Conservation (phyloP, 1,140 invertebrate genomes). For the Drosophila takahashii region DNA sequence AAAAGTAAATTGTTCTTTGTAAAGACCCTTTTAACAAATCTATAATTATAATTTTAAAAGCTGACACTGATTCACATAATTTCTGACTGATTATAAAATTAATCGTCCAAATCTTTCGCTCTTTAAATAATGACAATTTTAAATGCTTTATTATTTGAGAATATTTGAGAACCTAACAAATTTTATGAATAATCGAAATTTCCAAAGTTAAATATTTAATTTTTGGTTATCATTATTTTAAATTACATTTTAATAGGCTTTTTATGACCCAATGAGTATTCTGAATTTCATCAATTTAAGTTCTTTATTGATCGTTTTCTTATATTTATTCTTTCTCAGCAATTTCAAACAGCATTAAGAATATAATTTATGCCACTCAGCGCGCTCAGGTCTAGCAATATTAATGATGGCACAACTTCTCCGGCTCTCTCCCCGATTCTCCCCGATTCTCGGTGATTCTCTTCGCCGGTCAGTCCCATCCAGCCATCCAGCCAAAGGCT, state of each 20-base stretch:
- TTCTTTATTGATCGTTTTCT: constrained; percentile 21
- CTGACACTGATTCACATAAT: too few species aligned
- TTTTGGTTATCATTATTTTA: background rate
- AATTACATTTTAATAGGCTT: constrained; percentile 18
- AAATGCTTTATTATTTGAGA: too few species aligned
- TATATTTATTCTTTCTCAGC: constrained; percentile 48
- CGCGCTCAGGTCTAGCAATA: constrained; percentile 59
- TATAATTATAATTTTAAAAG: too few species aligned
- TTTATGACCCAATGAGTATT: constrained; percentile 47
- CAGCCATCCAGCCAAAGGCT: constrained; percentile 55
- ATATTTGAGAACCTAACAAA: too few species aligned
- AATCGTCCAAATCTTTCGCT: too few species aligned
- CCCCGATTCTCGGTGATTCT: constrained; percentile 10
- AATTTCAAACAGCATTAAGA: constrained; percentile 76
- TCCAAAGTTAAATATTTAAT: too few species aligned
- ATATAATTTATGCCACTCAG: constrained; percentile 77
- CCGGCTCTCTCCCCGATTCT: constrained; percentile 50
- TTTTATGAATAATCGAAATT: too few species aligned
- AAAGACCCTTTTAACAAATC: too few species aligned
- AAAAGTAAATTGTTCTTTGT: too few species aligned
- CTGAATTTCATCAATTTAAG: constrained; percentile 18
- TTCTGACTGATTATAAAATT: too few species aligned
- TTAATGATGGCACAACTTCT: constrained; percentile 55
- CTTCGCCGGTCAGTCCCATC: constrained; percentile 19
- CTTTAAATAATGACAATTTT: too few species aligned